phyloP scores from a whole-genome alignment of 2,113 vertebrate genomes.

The Antigone vipio region DNA sequence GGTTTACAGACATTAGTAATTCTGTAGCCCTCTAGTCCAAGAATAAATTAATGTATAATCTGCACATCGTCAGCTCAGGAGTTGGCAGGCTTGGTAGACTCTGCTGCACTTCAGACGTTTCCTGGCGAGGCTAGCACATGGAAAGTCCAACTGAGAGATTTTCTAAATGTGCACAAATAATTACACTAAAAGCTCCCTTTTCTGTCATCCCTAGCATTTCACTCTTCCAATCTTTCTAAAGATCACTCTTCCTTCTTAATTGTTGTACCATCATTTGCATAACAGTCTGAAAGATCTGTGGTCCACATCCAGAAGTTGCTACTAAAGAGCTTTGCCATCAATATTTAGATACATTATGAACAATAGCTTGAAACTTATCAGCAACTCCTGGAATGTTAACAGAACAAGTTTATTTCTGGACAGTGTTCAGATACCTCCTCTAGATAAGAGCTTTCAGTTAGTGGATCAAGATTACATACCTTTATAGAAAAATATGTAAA shows the following conservation, averaged over 20 bases:
- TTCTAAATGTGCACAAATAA: not conserved
- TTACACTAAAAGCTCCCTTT: not conserved
- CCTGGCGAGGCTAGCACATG: not conserved
- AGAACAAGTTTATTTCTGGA: not conserved
- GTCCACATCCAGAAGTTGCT: not conserved
- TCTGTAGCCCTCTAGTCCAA: not conserved
- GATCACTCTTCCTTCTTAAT: not conserved
- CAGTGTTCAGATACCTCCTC: not conserved
- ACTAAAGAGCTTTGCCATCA: not conserved
- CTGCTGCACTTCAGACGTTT: not conserved
- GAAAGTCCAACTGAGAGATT: not conserved
- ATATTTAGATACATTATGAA: not conserved
- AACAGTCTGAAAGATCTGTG: not conserved
- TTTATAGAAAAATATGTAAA: not conserved
- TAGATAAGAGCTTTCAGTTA: not conserved
- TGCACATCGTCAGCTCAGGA: not conserved
- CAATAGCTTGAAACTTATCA: not conserved
- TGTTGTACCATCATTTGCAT: not conserved
- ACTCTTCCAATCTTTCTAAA: not conserved
- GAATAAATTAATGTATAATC: constrained; percentile 34
- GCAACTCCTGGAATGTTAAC: not conserved
- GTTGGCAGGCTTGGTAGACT: not conserved
- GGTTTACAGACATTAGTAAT: not conserved
- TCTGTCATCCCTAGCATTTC: not conserved
- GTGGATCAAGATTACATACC: not conserved